These are phyloP conservation scores for Rhagium mordax DNA, from an alignment of 2,888 invertebrate genomes.

Conservation along the genomic window DNA sequence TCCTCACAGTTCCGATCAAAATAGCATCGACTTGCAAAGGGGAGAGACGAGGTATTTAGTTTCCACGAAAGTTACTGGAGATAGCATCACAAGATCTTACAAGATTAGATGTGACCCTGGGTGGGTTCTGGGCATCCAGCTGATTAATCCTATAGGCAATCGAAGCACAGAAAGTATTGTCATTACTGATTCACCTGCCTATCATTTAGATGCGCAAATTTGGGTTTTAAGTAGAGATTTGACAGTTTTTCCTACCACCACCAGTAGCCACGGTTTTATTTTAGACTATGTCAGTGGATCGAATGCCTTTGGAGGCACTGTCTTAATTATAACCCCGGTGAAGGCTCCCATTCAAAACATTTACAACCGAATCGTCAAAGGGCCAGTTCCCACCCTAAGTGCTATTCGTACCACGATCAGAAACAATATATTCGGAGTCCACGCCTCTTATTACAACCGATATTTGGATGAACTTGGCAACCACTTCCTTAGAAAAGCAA, in stretches of 20 bases:
- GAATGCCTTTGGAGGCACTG: constrained; percentile 86
- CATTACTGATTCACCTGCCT: constrained; percentile 83
- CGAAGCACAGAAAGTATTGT: constrained; percentile 88
- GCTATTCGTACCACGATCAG: constrained; percentile 83
- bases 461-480: constrained; percentile 90
- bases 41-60: constrained; percentile 87
- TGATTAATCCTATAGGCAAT: constrained; percentile 92
- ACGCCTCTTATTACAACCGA: constrained; percentile 90
- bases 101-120: constrained; percentile 83
- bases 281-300: constrained; percentile 86
- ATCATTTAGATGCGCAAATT: constrained; percentile 76
- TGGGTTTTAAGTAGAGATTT: constrained; percentile 90
- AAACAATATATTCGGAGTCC: constrained; percentile 86
- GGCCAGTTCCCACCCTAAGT: constrained; percentile 84
- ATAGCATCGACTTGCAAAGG: constrained; percentile 53
- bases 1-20: constrained; percentile 75
- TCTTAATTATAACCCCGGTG: constrained; percentile 84
- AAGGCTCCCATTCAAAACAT: constrained; percentile 82
- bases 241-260: constrained; percentile 91
- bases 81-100: constrained; percentile 74
- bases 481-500: constrained; percentile 88
- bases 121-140: constrained; percentile 89
- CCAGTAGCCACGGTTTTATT: constrained; percentile 86
- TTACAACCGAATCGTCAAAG: constrained; percentile 82
- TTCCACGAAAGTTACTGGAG: constrained; percentile 77